phyloP scores from a whole-genome alignment of 2,888 invertebrate genomes.

The Dendrolimus houi region DNA sequence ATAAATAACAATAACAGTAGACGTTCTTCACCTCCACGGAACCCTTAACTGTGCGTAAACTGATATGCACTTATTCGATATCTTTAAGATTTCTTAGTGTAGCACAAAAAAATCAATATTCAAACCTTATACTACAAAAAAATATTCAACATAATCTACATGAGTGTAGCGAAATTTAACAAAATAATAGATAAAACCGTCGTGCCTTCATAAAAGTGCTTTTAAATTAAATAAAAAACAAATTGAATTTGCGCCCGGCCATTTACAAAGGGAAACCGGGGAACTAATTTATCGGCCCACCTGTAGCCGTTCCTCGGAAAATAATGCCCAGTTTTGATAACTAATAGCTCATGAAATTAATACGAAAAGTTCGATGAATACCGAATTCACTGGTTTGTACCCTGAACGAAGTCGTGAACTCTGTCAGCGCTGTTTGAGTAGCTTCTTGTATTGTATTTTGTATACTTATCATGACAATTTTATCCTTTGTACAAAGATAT shows the following conservation, averaged over 20 bases:
- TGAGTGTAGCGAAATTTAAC: background rate
- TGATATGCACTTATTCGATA: background rate
- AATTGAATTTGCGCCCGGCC: slow-evolving; percentile 25
- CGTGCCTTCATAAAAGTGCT: slow-evolving; percentile 4
- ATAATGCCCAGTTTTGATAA: slow-evolving; percentile 28
- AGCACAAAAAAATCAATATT: background rate
- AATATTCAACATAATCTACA: background rate
- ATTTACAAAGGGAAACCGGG: slow-evolving; percentile 18
- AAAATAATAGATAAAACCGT: slow-evolving; percentile 2
- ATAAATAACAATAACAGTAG: too few relatives aligned
- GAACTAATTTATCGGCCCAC: slow-evolving; percentile 34
- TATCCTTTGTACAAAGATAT: too few relatives aligned
- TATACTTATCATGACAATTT: too few relatives aligned
- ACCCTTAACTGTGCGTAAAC: too few relatives aligned
- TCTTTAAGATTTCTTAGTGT: background rate
- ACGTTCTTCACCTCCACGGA: too few relatives aligned
- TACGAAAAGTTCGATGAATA: slow-evolving; percentile 34
- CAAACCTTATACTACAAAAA: background rate
- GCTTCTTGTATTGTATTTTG: too few relatives aligned
- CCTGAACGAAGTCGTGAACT: background rate
- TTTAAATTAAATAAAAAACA: slow-evolving; percentile 11
- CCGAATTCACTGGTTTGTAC: slow-evolving; percentile 19
- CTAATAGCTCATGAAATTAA: slow-evolving; percentile 40
- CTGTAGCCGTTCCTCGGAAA: slow-evolving; percentile 25
- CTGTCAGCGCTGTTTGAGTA: too few relatives aligned